Conservation (phyloP, 2,113 vertebrate genomes). For the Tautogolabrus adspersus region DNA sequence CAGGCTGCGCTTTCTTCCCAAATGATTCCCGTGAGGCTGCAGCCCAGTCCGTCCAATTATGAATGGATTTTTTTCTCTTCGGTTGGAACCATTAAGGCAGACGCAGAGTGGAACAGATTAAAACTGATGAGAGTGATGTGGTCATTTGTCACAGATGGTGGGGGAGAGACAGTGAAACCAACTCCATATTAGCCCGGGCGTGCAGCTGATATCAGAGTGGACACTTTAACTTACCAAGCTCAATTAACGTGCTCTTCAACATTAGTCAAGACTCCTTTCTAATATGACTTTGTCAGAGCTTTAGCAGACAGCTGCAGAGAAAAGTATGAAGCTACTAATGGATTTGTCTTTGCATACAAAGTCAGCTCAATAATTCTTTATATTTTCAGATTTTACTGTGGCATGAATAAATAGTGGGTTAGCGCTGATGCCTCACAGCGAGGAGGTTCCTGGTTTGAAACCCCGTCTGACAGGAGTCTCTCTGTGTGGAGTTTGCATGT, state of each 20-base stretch:
- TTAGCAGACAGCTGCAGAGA: constrained; percentile 13
- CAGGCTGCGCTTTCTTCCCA: constrained; percentile 24
- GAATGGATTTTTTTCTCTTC: constrained; percentile 5
- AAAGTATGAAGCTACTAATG: constrained; percentile 1
- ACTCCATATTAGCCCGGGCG: background rate
- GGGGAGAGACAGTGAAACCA: constrained; percentile 22
- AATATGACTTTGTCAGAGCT: constrained; percentile 13
- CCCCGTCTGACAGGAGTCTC: too few relatives aligned
- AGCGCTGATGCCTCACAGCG: too few relatives aligned
- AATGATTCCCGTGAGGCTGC: constrained; percentile 29
- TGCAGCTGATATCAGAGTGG: constrained; percentile 12
- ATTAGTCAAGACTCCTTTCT: background rate
- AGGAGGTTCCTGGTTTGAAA: too few relatives aligned
- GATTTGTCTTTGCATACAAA: constrained; percentile 1
- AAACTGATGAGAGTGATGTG: constrained; percentile 38
- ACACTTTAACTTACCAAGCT: constrained; percentile 1
- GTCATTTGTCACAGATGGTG: constrained; percentile 61
- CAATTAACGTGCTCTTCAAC: constrained; percentile 12
- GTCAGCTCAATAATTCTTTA: background rate
- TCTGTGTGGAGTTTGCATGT: too few relatives aligned
- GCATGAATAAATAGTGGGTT: background rate
- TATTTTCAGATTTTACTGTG: background rate
- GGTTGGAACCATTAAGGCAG: constrained; percentile 42
- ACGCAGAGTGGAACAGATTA: constrained; percentile 46
- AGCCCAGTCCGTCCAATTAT: constrained; percentile 44